A percentile compares a stretch with the other conserved stretches of the same genome.
phyloP scores from a whole-genome alignment of 2,797 vertebrate genomes.

The Anguilla megastoma region DNA sequence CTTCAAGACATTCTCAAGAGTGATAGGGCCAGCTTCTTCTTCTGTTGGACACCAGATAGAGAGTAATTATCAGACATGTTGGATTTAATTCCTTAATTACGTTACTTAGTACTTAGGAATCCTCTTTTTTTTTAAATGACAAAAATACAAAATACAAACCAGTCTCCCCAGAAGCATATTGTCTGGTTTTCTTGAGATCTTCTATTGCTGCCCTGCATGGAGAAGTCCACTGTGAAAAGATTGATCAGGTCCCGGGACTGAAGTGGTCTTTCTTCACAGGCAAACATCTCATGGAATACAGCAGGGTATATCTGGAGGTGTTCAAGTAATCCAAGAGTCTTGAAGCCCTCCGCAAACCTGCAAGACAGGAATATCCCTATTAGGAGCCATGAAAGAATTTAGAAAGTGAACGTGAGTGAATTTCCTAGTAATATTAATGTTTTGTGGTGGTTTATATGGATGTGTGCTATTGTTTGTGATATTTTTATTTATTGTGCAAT shows the following conservation, averaged over 20 bases:
- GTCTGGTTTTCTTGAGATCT: slow-evolving; percentile 15
- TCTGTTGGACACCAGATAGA: slow-evolving; percentile 21
- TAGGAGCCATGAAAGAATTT: slow-evolving; percentile 19
- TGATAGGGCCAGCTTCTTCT: slow-evolving; percentile 10
- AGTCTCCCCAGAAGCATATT: slow-evolving; percentile 3
- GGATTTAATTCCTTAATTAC: background rate
- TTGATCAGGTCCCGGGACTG: background rate
- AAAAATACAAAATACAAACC: slow-evolving; percentile 15
- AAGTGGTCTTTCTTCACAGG: slow-evolving; percentile 1
- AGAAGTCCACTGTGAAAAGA: slow-evolving; percentile 6
- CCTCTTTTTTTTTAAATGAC: background rate
- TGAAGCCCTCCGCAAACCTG: slow-evolving; percentile 18
- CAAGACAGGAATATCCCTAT: slow-evolving; percentile 3
- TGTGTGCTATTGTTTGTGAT: too few species aligned
- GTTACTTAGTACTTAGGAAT: slow-evolving; percentile 10
- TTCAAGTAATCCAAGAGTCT: slow-evolving; percentile 21
- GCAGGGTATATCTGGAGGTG: background rate
- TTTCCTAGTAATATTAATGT: background rate
- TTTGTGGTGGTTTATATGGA: background rate
- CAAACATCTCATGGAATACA: background rate
- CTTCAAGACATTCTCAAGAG: slow-evolving; percentile 21
- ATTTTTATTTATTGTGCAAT: too few species aligned
- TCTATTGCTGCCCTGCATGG: slow-evolving; percentile 17
- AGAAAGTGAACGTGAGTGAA: background rate
- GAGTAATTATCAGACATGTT: slow-evolving; percentile 18